Conservation (phyloP, 23 tunicate species). For the Styela clava region DNA sequence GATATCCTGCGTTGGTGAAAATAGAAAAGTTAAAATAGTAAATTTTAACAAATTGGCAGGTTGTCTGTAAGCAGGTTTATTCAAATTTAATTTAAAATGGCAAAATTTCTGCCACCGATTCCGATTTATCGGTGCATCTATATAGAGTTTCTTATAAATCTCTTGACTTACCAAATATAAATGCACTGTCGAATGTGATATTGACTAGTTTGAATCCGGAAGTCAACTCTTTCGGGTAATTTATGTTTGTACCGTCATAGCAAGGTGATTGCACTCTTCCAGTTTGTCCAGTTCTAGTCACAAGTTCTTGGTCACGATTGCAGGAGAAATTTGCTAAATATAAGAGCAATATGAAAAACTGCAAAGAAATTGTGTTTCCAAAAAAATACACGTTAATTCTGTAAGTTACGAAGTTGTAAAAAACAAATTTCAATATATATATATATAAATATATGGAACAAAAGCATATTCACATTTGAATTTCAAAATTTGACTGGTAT, state of each 20-base stretch:
- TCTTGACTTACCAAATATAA: not conserved
- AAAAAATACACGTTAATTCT: too few relatives aligned
- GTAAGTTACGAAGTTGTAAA: too few relatives aligned
- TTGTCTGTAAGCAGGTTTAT: not conserved
- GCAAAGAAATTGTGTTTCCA: too few relatives aligned
- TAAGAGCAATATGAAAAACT: not conserved
- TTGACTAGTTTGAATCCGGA: slow-evolving; percentile 5
- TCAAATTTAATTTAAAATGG: not conserved
- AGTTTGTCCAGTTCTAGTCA: not conserved
- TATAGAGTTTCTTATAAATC: too few relatives aligned
- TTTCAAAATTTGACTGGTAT: too few relatives aligned
- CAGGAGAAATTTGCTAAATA: not conserved
- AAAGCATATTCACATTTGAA: too few relatives aligned
- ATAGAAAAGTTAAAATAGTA: not conserved
- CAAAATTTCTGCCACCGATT: not conserved
- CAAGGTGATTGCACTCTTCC: slow-evolving; percentile 9
- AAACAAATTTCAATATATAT: too few relatives aligned
- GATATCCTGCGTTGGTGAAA: slow-evolving; percentile 8
- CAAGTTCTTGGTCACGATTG: not conserved
- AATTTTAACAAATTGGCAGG: not conserved
- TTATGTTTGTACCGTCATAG: not conserved
- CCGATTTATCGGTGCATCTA: too few relatives aligned
- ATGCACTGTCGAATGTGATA: not conserved
- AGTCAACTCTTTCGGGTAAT: slow-evolving; percentile 19
- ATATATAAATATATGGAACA: too few relatives aligned